Evolutionary conservation across 2,113 vertebrate species (phyloP), one percentile per base, ranked within the genome.

Genomic region (Sander lucioperca): DNA sequence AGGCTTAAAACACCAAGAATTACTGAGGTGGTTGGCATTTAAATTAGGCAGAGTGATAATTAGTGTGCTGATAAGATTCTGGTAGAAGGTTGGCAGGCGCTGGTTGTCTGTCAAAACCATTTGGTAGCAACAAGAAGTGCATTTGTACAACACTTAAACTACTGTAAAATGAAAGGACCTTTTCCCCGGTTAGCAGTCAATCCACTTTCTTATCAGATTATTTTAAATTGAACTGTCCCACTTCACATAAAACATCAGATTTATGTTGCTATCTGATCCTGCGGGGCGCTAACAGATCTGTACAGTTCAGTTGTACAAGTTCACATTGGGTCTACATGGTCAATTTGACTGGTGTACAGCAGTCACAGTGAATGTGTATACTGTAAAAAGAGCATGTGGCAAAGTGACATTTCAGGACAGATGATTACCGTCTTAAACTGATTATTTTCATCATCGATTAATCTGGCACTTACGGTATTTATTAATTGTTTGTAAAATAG

Each of bases 61-160:
- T 51, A 61, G 51, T 12, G 39, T 45, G 82, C 54, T 56, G 65
- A 77, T 84, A 56, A 71, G 74, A 39, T 82, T 82, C 33, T 57
- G 1, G 3, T 39, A 30, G 47, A 39, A 19, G 23, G 13, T 53
- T 57, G 19, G 67, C 61, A 21, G n/a, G 3, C 25, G 6, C 36
- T 54, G 53, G 47, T 21, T 59, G 67, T 53, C 36, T 45, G 16
- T 80, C 51, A 45, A 39, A 85, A 74, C 53, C 39, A 25, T 66
- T 51, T 65, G 18, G 62, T 48, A 5, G 50, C 25, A 64, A 63
- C 25, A 66, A 30, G 14, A 77, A 74, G 4, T 13, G 0, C 12
- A 30, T 50, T 50, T 61, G 30, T 18, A 14, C 59, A 53, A 25
- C 19, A 67, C 13, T 25, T 53, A 66, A 18, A 65, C 15, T 14